Percentiles rank a stretch among this genome's conserved stretches.
Evolutionary conservation across 1,140 invertebrate species (phyloP).

Genomic region (Melanaphis sacchari): DNA sequence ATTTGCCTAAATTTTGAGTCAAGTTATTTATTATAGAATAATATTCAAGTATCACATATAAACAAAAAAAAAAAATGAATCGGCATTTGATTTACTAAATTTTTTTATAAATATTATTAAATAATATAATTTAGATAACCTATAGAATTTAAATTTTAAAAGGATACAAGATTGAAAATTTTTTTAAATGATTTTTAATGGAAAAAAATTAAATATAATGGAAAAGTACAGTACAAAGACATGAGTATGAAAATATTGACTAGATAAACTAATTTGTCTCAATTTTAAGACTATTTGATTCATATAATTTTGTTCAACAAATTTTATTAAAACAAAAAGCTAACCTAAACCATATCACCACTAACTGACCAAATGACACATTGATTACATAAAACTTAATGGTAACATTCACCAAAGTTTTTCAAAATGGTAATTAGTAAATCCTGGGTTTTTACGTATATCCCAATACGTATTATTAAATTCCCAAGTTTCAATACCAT

Average conservation of each 20-base stretch:
- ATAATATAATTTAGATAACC: background rate
- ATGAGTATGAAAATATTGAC: slow-evolving; percentile 46
- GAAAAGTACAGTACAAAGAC: slow-evolving; percentile 45
- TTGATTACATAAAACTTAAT: background rate
- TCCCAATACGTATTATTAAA: slow-evolving; percentile 72
- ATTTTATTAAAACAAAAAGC: background rate
- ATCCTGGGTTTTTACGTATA: slow-evolving; percentile 68
- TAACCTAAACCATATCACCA: slow-evolving; percentile 35
- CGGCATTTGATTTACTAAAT: background rate
- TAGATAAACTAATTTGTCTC: slow-evolving; percentile 50
- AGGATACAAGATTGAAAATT: background rate
- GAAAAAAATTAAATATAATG: slow-evolving; percentile 44
- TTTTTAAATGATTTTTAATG: slow-evolving; percentile 16
- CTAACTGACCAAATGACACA: background rate
- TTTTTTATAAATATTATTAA: background rate
- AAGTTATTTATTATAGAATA: background rate
- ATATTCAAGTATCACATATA: background rate
- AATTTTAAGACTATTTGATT: slow-evolving; percentile 48
- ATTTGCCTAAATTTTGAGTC: background rate
- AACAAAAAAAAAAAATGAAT: background rate
- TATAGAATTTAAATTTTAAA: background rate
- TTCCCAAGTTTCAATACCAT: slow-evolving; percentile 70
- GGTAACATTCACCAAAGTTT: slow-evolving; percentile 66
- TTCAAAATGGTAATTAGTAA: slow-evolving; percentile 67
- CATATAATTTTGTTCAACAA: slow-evolving; percentile 46